A percentile compares a stretch with the other conserved stretches of the same genome.
phyloP scores from a whole-genome alignment of 2,888 invertebrate species.

The Nezara viridula region DNA sequence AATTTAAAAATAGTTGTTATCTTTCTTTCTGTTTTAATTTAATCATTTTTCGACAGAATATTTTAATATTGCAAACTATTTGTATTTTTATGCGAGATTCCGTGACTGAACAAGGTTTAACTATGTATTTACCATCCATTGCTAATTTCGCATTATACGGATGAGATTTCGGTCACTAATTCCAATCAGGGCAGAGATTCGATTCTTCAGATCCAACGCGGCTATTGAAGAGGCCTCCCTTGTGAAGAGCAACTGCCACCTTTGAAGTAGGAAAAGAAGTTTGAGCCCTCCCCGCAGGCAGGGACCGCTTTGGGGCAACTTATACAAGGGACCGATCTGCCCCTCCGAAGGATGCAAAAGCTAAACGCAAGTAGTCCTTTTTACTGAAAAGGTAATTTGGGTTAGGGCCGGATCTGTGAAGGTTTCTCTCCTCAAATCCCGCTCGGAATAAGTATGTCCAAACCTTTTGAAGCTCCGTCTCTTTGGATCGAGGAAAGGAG shows the following conservation, averaged over 20 bases:
- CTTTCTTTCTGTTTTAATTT: too few species aligned
- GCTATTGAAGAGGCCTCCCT: background rate
- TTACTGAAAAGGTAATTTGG: slow-evolving; percentile 45
- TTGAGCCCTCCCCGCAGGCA: background rate
- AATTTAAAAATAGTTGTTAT: too few species aligned
- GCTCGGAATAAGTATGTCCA: slow-evolving; percentile 35
- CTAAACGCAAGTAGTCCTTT: slow-evolving; percentile 30
- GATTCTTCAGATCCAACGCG: background rate
- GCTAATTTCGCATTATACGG: background rate
- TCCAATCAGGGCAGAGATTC: background rate
- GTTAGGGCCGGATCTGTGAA: slow-evolving; percentile 6
- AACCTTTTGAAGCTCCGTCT: slow-evolving; percentile 24
- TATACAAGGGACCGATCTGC: slow-evolving; percentile 14
- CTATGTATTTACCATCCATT: background rate
- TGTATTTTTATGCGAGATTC: too few species aligned
- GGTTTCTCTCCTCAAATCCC: slow-evolving; percentile 6
- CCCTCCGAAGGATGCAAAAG: slow-evolving; percentile 3
- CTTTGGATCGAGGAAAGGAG: slow-evolving; percentile 17
- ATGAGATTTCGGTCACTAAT: background rate
- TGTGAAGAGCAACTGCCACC: background rate
- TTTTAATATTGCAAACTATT: too few species aligned
- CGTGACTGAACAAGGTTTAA: background rate
- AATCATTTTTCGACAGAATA: too few species aligned
- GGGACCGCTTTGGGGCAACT: background rate
- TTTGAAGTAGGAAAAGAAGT: slow-evolving; percentile 10